Evolutionary conservation across 2,888 invertebrate species (phyloP).

Genomic region (Aspidiotus rigidus): DNA sequence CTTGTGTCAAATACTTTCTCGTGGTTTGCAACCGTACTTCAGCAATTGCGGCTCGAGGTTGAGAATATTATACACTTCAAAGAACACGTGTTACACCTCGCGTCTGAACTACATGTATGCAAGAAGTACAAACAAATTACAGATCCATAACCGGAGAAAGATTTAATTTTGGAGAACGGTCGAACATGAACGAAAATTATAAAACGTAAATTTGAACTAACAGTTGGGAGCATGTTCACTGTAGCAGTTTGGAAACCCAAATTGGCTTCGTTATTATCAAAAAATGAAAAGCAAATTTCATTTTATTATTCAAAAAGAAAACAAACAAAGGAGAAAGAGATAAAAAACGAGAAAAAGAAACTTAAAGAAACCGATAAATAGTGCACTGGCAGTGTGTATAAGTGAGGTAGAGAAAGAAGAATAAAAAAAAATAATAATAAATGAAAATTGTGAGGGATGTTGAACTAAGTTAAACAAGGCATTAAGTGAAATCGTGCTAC

Average conservation of each 20-base stretch:
- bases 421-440: conserved; percentile 1
- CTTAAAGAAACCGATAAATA: neutral
- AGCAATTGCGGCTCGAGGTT: too few relatives aligned
- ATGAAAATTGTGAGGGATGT: conserved; percentile 30
- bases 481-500: conserved; percentile 27
- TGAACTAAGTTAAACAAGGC: conserved; percentile 31
- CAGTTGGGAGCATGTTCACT: too few relatives aligned
- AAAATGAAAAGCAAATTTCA: conserved; percentile 15
- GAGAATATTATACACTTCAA: too few relatives aligned
- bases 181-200: too few relatives aligned
- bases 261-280: neutral
- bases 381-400: neutral
- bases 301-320: neutral
- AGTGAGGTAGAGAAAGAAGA: neutral
- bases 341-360: neutral
- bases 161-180: too few relatives aligned
- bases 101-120: too few relatives aligned
- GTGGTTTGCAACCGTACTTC: too few relatives aligned
- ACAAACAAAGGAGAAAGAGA: neutral
- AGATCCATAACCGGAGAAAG: too few relatives aligned
- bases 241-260: neutral
- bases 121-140: too few relatives aligned
- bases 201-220: too few relatives aligned
- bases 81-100: too few relatives aligned
- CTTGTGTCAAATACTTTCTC: too few relatives aligned